Conservation (phyloP, 2,888 invertebrate genomes). For the Apoda limacodes region DNA sequence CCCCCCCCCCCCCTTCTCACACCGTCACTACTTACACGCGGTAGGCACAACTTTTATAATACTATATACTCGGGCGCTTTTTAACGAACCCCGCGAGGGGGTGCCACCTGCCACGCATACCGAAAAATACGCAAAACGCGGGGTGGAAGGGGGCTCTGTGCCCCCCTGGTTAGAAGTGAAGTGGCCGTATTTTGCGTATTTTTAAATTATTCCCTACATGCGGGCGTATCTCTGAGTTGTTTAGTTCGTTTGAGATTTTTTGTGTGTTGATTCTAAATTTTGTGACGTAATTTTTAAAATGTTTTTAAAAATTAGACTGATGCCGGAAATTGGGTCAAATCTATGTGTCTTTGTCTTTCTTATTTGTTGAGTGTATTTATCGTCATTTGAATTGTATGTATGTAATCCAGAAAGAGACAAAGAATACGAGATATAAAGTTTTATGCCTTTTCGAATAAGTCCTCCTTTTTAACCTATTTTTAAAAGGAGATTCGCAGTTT, state of each 20-base stretch:
- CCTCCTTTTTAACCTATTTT: no score
- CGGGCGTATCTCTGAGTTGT: constrained; percentile 41
- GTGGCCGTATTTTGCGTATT: constrained; percentile 69
- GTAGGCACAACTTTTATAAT: constrained; percentile 71
- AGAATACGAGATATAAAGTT: no score
- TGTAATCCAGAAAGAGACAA: no score
- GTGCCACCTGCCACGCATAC: constrained; percentile 65
- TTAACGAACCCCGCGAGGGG: constrained; percentile 59
- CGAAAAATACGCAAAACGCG: constrained; percentile 65
- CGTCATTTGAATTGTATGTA: no score
- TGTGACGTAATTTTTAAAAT: no score
- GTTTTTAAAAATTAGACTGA: no score
- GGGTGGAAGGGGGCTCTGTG: constrained; percentile 32
- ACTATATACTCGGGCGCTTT: constrained; percentile 68
- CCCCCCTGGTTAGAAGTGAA: constrained; percentile 60
- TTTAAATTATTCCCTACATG: constrained; percentile 67
- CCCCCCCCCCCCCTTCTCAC: constrained; percentile 28
- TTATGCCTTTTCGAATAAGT: no score
- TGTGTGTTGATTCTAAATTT: constrained; percentile 30
- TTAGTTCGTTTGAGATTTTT: constrained; percentile 44
- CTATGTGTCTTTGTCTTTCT: no score
- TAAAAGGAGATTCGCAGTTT: no score
- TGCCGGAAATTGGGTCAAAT: no score
- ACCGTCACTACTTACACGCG: constrained; percentile 65
- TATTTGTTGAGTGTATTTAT: no score